Conservation (phyloP, 2,113 vertebrate genomes). For the Scolopax mira region DNA sequence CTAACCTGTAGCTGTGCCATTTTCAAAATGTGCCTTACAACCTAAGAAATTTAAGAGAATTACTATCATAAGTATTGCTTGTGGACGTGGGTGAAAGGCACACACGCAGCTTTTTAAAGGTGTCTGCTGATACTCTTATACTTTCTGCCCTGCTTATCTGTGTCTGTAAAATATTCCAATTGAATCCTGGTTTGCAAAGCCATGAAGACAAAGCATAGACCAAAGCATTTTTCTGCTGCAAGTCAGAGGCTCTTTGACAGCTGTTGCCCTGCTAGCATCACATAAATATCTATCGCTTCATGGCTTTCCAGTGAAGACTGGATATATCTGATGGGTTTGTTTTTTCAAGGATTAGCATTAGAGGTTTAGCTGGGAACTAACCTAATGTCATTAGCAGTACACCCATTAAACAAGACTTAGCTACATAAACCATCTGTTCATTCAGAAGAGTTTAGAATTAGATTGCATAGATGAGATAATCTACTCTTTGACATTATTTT, state of each 20-base stretch:
- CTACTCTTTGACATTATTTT: background rate
- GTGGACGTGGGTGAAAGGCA: background rate
- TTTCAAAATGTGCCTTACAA: background rate
- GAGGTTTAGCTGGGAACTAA: slow-evolving; percentile 4
- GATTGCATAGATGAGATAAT: background rate
- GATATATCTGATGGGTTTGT: slow-evolving; percentile 10
- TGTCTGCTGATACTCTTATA: background rate
- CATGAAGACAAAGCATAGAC: background rate
- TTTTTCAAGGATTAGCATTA: slow-evolving; percentile 46
- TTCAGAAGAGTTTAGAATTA: slow-evolving; percentile 7
- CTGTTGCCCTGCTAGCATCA: background rate
- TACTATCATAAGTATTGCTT: accelerated
- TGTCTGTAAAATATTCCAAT: background rate
- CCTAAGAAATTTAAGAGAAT: background rate
- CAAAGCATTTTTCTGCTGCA: background rate
- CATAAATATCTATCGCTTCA: background rate
- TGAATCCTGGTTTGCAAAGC: background rate
- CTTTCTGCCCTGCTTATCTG: background rate
- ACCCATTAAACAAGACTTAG: slow-evolving; percentile 31
- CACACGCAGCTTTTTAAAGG: background rate
- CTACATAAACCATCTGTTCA: slow-evolving; percentile 21
- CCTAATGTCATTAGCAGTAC: slow-evolving; percentile 27
- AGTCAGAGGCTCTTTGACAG: background rate
- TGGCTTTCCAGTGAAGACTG: background rate
- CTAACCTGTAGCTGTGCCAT: background rate